Evolutionary conservation across 2,113 vertebrate species (phyloP), one percentile per base, ranked within the genome.

Genomic region (Suricata suricatta): DNA sequence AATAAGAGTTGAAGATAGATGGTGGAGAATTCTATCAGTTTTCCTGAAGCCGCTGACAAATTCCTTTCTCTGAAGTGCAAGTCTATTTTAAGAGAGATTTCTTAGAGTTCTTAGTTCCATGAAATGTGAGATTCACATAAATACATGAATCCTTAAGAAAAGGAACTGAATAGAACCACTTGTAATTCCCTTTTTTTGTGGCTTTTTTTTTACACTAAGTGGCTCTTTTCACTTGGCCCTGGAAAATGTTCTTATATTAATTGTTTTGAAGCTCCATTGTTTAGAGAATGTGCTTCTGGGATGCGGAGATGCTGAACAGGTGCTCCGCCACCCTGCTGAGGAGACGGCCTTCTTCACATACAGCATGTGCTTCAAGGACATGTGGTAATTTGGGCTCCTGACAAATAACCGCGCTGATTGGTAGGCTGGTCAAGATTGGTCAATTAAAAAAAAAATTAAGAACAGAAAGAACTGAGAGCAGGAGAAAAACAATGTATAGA

Each of bases 1-100:
- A 27, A 68, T 81, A 91, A 96, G 54, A 68, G 38, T 96, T 96
- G 93, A 87, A 4, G 4, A 90, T 76, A 21, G 86, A 84, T 77
- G 79, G 0, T 52, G 29, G 25, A 97, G 97, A 86, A 84, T 93
- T n/a, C 96, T 97, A 50, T 94, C 92, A 81, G 88, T 97, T 98
- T 97, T 80, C 77, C 41, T 93, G 50, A 80, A 69, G 27, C 38
- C 63, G 93, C 77, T 94, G 82, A 92, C 83, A 97, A 97, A 96
- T 97, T 80, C 23, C n/a, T 95, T 97, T 95, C 92, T 94, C n/a
- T 71, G 52, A 98, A 97, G 76, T 93, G 76, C 27, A 31, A 89
- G 72, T 97, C 86, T 97, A 80, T 96, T 98, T 97, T 97, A 83
- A 97, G 69, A 80, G 72, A 93, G 77, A 87, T 68, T 84, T 96